Conservation (phyloP, 2,113 vertebrate species). For the Speoplatyrhinus poulsoni region DNA sequence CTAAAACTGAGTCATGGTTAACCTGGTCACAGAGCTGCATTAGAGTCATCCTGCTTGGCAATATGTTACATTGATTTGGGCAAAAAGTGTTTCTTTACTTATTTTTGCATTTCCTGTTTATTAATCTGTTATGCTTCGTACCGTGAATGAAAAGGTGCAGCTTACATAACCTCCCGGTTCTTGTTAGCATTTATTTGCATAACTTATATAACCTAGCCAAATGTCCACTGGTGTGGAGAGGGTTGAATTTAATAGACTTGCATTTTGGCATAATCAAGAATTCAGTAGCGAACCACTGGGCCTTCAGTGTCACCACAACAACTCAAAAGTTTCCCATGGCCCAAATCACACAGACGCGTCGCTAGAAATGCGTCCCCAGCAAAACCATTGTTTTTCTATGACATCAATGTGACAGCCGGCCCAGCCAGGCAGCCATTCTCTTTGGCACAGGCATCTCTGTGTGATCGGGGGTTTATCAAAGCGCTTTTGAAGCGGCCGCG, state of each 20-base stretch:
- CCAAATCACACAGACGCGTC: too few species aligned
- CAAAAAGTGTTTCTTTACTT: conserved; percentile 3
- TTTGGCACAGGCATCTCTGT: too few species aligned
- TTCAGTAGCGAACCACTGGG: too few species aligned
- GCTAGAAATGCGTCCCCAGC: too few species aligned
- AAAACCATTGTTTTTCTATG: too few species aligned
- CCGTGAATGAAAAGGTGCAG: conserved; percentile 10
- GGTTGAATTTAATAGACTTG: conserved; percentile 40
- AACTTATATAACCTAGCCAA: conserved; percentile 44
- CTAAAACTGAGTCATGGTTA: conserved; percentile 42
- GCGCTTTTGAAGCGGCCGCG: too few species aligned
- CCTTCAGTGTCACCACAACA: too few species aligned
- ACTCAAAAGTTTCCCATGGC: too few species aligned
- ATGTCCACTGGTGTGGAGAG: conserved; percentile 63
- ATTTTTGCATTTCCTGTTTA: conserved; percentile 1
- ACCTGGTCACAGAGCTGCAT: conserved; percentile 28
- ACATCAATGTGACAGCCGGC: too few species aligned
- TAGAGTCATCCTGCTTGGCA: conserved; percentile 7
- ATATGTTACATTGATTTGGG: background rate
- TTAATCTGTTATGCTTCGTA: conserved; percentile 26
- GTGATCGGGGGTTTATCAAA: too few species aligned
- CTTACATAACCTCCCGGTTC: too few species aligned
- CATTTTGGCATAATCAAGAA: conserved; percentile 59
- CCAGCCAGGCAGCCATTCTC: too few species aligned
- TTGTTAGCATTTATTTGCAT: conserved; percentile 44